phyloP scores from a whole-genome alignment of 2,113 vertebrate genomes.

The Cacatua alba region DNA sequence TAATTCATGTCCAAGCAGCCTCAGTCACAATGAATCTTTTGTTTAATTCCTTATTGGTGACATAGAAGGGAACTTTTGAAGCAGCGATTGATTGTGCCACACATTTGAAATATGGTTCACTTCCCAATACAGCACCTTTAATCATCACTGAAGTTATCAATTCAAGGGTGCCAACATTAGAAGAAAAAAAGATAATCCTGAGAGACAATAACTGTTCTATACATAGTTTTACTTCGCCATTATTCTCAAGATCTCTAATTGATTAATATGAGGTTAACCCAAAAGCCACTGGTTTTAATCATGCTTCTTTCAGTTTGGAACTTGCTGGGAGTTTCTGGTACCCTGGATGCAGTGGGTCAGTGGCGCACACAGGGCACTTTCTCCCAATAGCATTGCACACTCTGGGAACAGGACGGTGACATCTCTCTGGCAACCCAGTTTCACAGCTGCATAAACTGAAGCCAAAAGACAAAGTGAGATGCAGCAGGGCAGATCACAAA shows the following conservation, averaged over 20 bases:
- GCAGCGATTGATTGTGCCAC: background rate
- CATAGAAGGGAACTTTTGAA: background rate
- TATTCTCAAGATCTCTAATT: background rate
- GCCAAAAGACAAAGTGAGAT: background rate
- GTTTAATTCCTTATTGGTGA: conserved; percentile 19
- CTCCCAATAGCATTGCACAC: background rate
- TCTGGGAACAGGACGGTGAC: background rate
- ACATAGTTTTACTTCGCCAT: background rate
- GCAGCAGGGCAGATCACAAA: background rate
- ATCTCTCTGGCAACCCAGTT: background rate
- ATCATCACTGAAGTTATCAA: conserved; percentile 28
- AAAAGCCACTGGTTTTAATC: background rate
- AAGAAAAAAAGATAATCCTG: conserved; percentile 5
- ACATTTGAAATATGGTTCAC: background rate
- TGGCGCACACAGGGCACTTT: background rate
- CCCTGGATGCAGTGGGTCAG: fast-evolving
- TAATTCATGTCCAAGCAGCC: background rate
- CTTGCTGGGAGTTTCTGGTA: background rate
- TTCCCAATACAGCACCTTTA: background rate
- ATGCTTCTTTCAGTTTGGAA: background rate
- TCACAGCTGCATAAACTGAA: background rate
- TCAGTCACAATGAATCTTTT: conserved; percentile 17
- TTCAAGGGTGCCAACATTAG: background rate
- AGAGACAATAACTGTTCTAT: background rate
- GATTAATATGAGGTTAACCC: background rate